A percentile compares a stretch with the other conserved stretches of the same genome.
Conservation (phyloP, 2,113 vertebrate species). For the Garra rufa region DNA sequence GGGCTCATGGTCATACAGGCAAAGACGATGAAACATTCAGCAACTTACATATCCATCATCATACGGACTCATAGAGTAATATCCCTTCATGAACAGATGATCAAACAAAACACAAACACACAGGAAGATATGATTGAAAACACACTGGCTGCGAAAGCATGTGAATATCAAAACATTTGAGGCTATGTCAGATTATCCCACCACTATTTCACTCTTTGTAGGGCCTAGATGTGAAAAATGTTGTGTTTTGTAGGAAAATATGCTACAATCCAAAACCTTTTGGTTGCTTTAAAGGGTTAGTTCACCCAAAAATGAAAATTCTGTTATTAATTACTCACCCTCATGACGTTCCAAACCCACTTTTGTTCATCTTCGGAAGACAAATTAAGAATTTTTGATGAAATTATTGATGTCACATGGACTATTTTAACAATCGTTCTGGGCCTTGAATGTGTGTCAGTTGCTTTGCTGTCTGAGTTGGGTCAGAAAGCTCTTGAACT, state of each 20-base stretch:
- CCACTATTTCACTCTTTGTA: not conserved
- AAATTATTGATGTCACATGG: too few species aligned
- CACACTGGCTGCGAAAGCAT: not conserved
- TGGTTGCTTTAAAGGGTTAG: too few species aligned
- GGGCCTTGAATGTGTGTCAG: too few species aligned
- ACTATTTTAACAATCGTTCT: too few species aligned
- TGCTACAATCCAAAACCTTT: too few species aligned
- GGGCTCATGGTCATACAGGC: slow-evolving; percentile 49
- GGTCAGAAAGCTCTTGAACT: too few species aligned
- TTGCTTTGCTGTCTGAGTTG: too few species aligned
- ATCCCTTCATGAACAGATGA: slow-evolving; percentile 80
- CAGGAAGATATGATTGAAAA: slow-evolving; percentile 39
- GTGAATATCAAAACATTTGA: not conserved
- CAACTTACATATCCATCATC: slow-evolving; percentile 95
- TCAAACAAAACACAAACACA: slow-evolving; percentile 69
- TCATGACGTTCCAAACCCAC: too few species aligned
- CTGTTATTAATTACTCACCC: too few species aligned
- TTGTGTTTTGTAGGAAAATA: not conserved
- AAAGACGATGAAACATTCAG: slow-evolving; percentile 67
- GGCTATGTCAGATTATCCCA: not conserved
- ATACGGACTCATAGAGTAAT: slow-evolving; percentile 91
- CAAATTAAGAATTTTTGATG: too few species aligned
- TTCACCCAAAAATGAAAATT: too few species aligned
- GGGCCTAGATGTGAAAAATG: not conserved
- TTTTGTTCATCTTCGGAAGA: too few species aligned